Percentiles rank a stretch among this genome's conserved stretches.
phyloP scores from a whole-genome alignment of 2,797 vertebrate species.

The Cottoperca gobio region DNA sequence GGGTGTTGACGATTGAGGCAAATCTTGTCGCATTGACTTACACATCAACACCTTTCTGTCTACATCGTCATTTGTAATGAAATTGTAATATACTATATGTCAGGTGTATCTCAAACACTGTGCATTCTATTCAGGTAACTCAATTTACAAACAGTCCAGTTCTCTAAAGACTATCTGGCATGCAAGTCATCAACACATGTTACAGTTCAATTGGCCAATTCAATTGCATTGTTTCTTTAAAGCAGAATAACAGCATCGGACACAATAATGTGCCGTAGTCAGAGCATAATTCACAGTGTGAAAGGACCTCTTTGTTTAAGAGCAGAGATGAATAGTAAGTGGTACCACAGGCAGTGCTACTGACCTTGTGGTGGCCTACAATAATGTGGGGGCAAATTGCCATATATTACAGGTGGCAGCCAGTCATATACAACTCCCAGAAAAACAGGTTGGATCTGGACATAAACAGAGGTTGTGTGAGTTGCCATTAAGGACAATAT shows the following conservation, averaged over 20 bases:
- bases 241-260: neutral
- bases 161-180: neutral
- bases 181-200: neutral
- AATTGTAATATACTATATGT: neutral
- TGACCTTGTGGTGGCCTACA: constrained; percentile 53
- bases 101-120: neutral
- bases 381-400: constrained; percentile 67
- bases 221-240: constrained; percentile 3
- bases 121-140: neutral
- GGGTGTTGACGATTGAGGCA: too few relatives aligned
- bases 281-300: neutral
- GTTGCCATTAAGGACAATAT: constrained; percentile 19
- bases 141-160: neutral
- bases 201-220: neutral
- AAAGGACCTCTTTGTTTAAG: constrained; percentile 26
- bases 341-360: constrained; percentile 38
- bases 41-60: neutral
- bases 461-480: constrained; percentile 54
- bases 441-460: constrained; percentile 56
- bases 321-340: constrained; percentile 26
- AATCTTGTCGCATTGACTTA: neutral
- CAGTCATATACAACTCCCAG: constrained; percentile 66
- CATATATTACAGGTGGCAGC: constrained; percentile 63
- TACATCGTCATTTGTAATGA: neutral
- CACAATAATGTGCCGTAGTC: neutral